A percentile compares a stretch with the other conserved stretches of the same genome.
phyloP scores from a whole-genome alignment of 2,888 invertebrate species.

The Lasioglossum vierecki region DNA sequence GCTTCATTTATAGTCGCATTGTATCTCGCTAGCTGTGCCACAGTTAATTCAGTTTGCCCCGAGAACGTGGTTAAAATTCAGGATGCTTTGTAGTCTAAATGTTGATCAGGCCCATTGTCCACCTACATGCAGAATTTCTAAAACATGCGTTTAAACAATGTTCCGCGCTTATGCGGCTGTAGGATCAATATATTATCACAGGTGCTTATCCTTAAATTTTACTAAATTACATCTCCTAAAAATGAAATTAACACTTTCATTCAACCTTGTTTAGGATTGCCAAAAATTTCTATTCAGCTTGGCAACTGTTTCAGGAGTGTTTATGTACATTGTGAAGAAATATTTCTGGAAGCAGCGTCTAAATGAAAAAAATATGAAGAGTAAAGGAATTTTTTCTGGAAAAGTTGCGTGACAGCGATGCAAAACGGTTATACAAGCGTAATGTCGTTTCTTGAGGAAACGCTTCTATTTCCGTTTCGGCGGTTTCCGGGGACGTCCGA shows the following conservation, averaged over 20 bases:
- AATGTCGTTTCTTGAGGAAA: neutral
- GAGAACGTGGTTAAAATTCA: neutral
- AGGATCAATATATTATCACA: neutral
- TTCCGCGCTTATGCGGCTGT: neutral
- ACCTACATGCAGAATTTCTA: neutral
- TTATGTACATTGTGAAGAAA: neutral
- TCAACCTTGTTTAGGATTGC: neutral
- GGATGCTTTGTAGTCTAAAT: neutral
- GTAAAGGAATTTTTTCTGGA: neutral
- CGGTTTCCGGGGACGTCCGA: neutral
- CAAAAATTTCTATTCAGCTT: neutral
- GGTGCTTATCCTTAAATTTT: neutral
- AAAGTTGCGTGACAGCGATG: neutral
- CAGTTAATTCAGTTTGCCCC: neutral
- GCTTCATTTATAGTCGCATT: neutral
- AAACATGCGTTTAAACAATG: neutral
- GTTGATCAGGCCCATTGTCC: neutral
- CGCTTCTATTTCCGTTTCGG: neutral
- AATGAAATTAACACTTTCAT: neutral
- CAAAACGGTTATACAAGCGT: neutral
- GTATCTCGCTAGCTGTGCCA: neutral
- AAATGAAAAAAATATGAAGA: no score
- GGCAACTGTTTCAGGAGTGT: neutral
- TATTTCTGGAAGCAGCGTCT: neutral
- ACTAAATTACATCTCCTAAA: no score